These are phyloP conservation scores for Lucinisca nassula DNA, from an alignment of 2,888 invertebrate species.

Conservation along the genomic window DNA sequence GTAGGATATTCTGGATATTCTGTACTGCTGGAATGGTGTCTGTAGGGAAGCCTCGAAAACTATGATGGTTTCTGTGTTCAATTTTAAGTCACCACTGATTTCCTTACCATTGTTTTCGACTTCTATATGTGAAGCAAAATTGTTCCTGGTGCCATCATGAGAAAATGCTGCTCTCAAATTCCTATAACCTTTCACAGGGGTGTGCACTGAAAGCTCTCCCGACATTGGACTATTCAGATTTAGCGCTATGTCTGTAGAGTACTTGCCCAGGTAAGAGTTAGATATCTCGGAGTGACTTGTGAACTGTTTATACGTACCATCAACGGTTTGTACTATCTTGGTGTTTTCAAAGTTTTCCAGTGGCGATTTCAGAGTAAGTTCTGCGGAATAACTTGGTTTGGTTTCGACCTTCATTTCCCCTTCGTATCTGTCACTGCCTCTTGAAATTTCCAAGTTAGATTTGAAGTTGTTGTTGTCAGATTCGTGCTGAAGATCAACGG, in stretches of 20 bases:
- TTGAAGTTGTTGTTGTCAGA: constrained; percentile 7
- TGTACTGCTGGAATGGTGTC: constrained; percentile 44
- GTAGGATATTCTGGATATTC: constrained; percentile 22
- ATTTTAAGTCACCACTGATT: constrained; percentile 33
- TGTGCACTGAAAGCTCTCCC: constrained; percentile 16
- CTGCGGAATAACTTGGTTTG: constrained; percentile 26
- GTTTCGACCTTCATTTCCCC: constrained; percentile 28
- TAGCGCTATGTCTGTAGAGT: constrained; percentile 11
- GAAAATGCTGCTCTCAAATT: constrained; percentile 39
- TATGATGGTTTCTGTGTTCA: constrained; percentile 19
- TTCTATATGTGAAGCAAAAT: constrained; percentile 36
- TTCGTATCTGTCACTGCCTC: neutral
- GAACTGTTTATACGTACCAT: constrained; percentile 33
- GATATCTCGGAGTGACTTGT: constrained; percentile 38
- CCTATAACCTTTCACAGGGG: constrained; percentile 48
- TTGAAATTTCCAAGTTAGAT: constrained; percentile 20
- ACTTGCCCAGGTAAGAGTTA: constrained; percentile 19
- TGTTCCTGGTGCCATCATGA: constrained; percentile 34
- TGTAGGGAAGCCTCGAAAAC: constrained; percentile 22
- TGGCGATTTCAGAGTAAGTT: constrained; percentile 43
- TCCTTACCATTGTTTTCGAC: constrained; percentile 17
- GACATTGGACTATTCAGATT: constrained; percentile 7
- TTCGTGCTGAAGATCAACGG: constrained; percentile 39
- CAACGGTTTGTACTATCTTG: constrained; percentile 35
- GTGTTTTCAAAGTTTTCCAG: constrained; percentile 7